Percentiles rank a stretch among this genome's conserved stretches.
phyloP scores from a whole-genome alignment of 2,797 vertebrate genomes.

The Xiphophorus birchmanni region DNA sequence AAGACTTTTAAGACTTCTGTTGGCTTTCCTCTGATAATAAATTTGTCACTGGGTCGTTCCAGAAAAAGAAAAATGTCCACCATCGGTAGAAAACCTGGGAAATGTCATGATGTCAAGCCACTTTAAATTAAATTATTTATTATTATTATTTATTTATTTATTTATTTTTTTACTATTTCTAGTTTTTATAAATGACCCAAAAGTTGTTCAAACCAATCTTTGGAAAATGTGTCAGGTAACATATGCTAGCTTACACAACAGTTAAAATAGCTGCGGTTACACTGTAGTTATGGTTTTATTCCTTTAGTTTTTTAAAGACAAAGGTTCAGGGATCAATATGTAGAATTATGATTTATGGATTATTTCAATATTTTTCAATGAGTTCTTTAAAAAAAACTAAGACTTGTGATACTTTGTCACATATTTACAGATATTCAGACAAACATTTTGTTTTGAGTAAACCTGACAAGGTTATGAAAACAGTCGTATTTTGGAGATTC shows the following conservation, averaged over 20 bases:
- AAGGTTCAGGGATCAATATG: background rate
- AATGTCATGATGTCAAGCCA: too few relatives aligned
- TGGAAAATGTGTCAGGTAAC: background rate
- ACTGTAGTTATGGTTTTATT: background rate
- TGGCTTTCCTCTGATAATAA: too few relatives aligned
- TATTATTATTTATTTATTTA: too few relatives aligned
- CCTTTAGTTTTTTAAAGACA: background rate
- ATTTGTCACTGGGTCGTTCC: too few relatives aligned
- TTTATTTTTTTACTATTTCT: background rate
- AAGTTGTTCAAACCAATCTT: background rate
- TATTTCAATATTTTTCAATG: background rate
- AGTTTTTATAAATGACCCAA: background rate
- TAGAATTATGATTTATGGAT: background rate
- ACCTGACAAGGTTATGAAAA: background rate
- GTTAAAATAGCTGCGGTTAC: background rate
- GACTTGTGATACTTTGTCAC: background rate
- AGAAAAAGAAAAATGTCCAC: too few relatives aligned
- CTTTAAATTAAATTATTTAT: too few relatives aligned
- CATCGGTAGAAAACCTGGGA: too few relatives aligned
- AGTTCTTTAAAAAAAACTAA: background rate
- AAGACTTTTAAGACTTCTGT: background rate
- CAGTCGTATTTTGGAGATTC: background rate
- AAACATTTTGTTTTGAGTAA: background rate
- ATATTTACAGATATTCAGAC: background rate
- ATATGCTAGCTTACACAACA: background rate